Percentiles rank a stretch among this genome's conserved stretches.
These are phyloP conservation scores for Furcifer pardalis DNA, from an alignment of 2,797 vertebrate species.

Conservation along the genomic window DNA sequence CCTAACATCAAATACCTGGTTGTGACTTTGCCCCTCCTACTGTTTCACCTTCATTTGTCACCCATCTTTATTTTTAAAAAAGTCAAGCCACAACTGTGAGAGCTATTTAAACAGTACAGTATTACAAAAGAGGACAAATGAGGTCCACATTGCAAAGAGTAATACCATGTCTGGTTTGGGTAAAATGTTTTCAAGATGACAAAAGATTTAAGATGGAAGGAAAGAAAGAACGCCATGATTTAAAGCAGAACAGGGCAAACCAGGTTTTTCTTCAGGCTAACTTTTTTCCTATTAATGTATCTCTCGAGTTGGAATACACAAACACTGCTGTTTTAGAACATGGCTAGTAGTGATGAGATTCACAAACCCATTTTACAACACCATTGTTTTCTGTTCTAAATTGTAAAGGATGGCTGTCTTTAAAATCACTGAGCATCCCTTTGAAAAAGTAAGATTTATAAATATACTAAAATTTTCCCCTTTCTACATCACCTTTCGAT, in stretches of 20 bases:
- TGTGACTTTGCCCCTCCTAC: not conserved
- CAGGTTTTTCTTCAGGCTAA: not conserved
- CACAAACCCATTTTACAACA: not conserved
- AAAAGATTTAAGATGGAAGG: conserved; percentile 5
- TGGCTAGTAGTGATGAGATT: not conserved
- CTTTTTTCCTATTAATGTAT: conserved; percentile 5
- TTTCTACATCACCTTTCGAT: not conserved
- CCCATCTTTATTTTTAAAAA: conserved; percentile 33
- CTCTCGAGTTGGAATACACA: not conserved
- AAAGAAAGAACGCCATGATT: conserved; percentile 15
- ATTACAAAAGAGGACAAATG: conserved; percentile 39
- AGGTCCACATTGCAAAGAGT: conserved; percentile 35
- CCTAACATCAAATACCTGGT: not conserved
- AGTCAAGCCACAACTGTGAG: conserved; percentile 32
- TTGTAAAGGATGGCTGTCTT: not conserved
- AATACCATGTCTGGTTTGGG: conserved; percentile 34
- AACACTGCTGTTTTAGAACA: not conserved
- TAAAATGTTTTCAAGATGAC: conserved; percentile 42
- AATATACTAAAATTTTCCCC: no score
- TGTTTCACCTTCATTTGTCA: conserved; percentile 6
- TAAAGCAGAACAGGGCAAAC: conserved; percentile 19
- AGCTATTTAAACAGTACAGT: conserved; percentile 41
- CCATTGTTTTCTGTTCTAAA: not conserved
- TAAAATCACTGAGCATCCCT: not conserved
- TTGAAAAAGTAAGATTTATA: not conserved